Base-by-base conservation (phyloP, 30 jellyfish, hydroid and myxozoan genomes). In the Pseudorhiza aurosa region DNA sequence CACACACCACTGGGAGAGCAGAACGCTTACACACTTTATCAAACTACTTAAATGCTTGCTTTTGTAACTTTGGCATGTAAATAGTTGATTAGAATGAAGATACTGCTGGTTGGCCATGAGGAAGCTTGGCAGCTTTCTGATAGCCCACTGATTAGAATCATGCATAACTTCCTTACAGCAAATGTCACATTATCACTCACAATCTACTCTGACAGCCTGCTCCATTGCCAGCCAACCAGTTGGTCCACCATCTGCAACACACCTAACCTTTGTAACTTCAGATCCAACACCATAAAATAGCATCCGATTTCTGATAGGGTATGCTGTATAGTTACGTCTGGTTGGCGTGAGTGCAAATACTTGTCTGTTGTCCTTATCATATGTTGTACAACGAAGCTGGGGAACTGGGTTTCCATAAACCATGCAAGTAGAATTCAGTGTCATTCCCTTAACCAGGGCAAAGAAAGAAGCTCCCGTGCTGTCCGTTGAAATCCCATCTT, bases 341-440 rank as follows among this genome's bases (percentile, higher is more conserved):
- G 0, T 22, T 25, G 15, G n/a, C 4, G 69, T 17, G 27, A 28
- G 22, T 69, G 44, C 58, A 2, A 0, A 12, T 4, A 4, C 28
- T 9, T 29, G 56, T 2, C 4, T 33, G 19, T 64, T 64, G 32
- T 3, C 58, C 12, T 12, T 14, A 64, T 64, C 58, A 24, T 29
- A 64, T 19, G 77, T 64, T 30, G n/a, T 8, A 19, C 83, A 70
- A 22, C 8, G 14, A 2, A 70, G 59, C n/a, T 5, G 4, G 46
- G 83, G 83, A 26, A 46, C 39, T 42, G 83, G 83, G 58, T 46
- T 24, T 4, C 83, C 83, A 70, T 44, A 47, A 4, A 47, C 83
- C 33, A 1, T 15, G 43, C 83, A 70, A 7, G 72, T 70, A 1
- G 83, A 46, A 45, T 25, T 70, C 47, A 70, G 39, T 6, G 60